Conservation (phyloP, 2,888 invertebrate species). For the Lampropteryx suffumata region DNA sequence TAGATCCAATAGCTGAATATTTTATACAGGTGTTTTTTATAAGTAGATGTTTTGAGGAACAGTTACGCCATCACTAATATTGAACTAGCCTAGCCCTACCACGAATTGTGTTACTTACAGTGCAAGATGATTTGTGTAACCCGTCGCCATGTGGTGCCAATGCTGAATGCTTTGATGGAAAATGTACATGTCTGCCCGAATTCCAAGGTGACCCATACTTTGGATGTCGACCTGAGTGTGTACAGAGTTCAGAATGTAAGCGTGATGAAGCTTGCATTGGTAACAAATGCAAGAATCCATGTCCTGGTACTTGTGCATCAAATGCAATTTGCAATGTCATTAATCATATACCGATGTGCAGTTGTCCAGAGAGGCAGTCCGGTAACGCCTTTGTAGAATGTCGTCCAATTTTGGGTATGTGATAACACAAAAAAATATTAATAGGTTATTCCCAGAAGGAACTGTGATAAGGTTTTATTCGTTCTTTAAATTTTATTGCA, state of each 20-base stretch:
- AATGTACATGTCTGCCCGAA: slow-evolving; percentile 88
- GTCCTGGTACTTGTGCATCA: slow-evolving; percentile 89
- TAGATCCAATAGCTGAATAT: too few relatives aligned
- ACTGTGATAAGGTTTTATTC: not conserved
- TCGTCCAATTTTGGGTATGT: slow-evolving; percentile 77
- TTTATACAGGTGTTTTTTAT: too few relatives aligned
- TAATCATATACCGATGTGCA: slow-evolving; percentile 84
- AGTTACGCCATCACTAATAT: too few relatives aligned
- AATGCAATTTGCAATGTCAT: slow-evolving; percentile 89
- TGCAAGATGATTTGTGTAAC: slow-evolving; percentile 83
- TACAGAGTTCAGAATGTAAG: slow-evolving; percentile 88
- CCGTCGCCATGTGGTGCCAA: slow-evolving; percentile 88
- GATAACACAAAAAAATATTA: too few relatives aligned
- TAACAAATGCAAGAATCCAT: slow-evolving; percentile 90
- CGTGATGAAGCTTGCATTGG: slow-evolving; percentile 86
- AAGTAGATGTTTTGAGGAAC: too few relatives aligned
- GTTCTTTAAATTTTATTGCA: slow-evolving; percentile 46
- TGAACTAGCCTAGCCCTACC: too few relatives aligned
- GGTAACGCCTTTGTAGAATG: slow-evolving; percentile 88
- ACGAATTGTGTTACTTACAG: slow-evolving; percentile 46
- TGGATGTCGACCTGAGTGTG: slow-evolving; percentile 91
- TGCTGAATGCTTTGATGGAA: slow-evolving; percentile 86
- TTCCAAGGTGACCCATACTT: slow-evolving; percentile 90
- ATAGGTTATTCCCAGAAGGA: too few relatives aligned
- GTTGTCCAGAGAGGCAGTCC: slow-evolving; percentile 84